Base-by-base conservation (phyloP, 2,113 vertebrate species). In the Garra rufa region DNA sequence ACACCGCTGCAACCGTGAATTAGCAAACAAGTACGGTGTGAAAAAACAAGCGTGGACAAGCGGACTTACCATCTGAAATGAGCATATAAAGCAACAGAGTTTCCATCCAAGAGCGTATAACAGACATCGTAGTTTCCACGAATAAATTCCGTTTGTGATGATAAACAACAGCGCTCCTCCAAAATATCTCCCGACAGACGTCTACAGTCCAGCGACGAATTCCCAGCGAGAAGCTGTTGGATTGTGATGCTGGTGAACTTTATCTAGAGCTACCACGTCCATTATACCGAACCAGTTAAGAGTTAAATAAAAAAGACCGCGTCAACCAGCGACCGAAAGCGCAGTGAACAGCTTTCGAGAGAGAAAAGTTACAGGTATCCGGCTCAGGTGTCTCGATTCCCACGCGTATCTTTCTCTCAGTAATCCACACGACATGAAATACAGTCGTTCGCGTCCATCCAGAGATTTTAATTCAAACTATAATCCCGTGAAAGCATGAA, bases 41-140 rank as follows among this genome's bases (percentile, higher is more conserved):
- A n/a, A n/a, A n/a, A n/a, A 65, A 57, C 1, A 38, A 38, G 1
- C 13, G 48, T 26, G 30, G 9, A 5, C 13, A 43, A 76, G 43
- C n/a, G 13, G 26, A 9, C 92, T 92, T 91, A 95, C 94, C 94
- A 85, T 85, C 90, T 76, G 92, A 93, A 88, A 94, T 84, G 69
- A 89, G 84, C 76, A 91, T 83, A 79, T 89, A 92, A 87, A 94
- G 59, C 90, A 94, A 83, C 87, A 93, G 87, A 87, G 92, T 90
- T 92, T 92, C 85, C 86, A 91, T 89, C 90, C 91, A 90, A 85
- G 90, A 88, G 80, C 90, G 89, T 87, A 76, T 89, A 87, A 87
- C 86, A 86, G 93, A 91, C 94, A 95, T 95, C 87, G 92, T 94
- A 92, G 90, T 88, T 90, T 90, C 90, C 91, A 88, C 91, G 88